Base-by-base conservation (phyloP, 1,140 invertebrate species). In the Pteromalus puparum region DNA sequence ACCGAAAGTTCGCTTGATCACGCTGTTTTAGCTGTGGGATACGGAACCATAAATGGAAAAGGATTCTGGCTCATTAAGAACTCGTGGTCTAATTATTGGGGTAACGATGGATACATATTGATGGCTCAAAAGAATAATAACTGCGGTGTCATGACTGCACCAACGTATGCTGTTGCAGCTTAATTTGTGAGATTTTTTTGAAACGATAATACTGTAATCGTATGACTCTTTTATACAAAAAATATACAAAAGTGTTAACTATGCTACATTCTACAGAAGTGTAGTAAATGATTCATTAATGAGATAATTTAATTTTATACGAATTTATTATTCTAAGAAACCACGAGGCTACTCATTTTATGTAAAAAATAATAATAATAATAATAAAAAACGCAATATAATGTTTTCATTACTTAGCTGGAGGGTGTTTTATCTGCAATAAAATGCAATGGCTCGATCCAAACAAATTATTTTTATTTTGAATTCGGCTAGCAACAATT, bases 21-120 rank as follows among this genome's bases (percentile, higher is more conserved):
- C 92, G 97, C 97, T n/a, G 98, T 99, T 1, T 92, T 99, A 81
- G 97, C 97, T 13, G 98, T 99, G 7, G 98, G 98, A 9, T 99
- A 97, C 93, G 98, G 98, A 15, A 95, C 93, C n/a, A 92, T 98
- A 15, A 95, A 97, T 88, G 97, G 97, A 2, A 93, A 97, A 89
- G 94, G 95, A 48, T 99, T 98, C 92, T 99, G 98, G 98, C 93
- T 99, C 42, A 93, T 99, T 1, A 99, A 99, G 93, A 99, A 99
- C 93, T 98, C 97, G 0, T 99, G 98, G 98, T 98, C 97, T 12
- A 97, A 96, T 89, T 96, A 98, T 89, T 99, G 98, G 98, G 98
- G 98, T 24, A 98, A 98, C 90, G 97, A 98, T 92, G 97, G 97
- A 2, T 99, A 99, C 88, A 95, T 98, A 38, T 94, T 98, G 1